Base-by-base conservation (phyloP, 2,113 vertebrate species). In the Machaerirhynchus nigripectus region DNA sequence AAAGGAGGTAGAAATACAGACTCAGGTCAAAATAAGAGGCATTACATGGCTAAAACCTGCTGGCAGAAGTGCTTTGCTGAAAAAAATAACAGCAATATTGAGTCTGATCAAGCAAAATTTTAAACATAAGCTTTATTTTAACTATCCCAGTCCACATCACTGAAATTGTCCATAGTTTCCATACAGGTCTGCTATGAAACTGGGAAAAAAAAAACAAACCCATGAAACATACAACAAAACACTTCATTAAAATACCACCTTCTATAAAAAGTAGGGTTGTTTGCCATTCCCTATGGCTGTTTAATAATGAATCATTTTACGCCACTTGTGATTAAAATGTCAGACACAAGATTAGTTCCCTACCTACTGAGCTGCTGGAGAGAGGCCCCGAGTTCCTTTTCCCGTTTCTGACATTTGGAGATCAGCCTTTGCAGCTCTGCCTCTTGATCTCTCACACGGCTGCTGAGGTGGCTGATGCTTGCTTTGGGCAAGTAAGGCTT, bases 401-500 rank as follows among this genome's bases (percentile, higher is more conserved):
- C 98, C 30, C 97, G 86, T 61, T 96, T 98, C 83, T 97, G 97
- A 94, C 99, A 99, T 87, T 98, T 93, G 33, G 97, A 97, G 39
- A 97, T 98, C 91, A 99, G 85, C 3, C 98, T 98, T 55, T 93
- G 97, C 50, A 99, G 96, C 42, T 99, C 98, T 40, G 96, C 93
- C 74, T 98, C 98, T 87, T 99, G 98, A 93, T 98, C 98, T 93
- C 96, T 94, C 80, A 99, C 98, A 97, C 98, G 98, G 59, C 75
- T 96, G 27, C 11, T 95, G 22, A 99, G 96, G 44, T 98, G 98
- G 13, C 90, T 97, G 49, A 98, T 97, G 61, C 95, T 97, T 50
- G 97, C 97, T 55, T 98, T 96, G 68, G 98, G 97, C 80, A 99
- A 68, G 90, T 98, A 98, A 76, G 96, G 96, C 60, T 96, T 95